Evolutionary conservation across 2,797 vertebrate species (phyloP).

Genomic region (Oreortyx pictus): DNA sequence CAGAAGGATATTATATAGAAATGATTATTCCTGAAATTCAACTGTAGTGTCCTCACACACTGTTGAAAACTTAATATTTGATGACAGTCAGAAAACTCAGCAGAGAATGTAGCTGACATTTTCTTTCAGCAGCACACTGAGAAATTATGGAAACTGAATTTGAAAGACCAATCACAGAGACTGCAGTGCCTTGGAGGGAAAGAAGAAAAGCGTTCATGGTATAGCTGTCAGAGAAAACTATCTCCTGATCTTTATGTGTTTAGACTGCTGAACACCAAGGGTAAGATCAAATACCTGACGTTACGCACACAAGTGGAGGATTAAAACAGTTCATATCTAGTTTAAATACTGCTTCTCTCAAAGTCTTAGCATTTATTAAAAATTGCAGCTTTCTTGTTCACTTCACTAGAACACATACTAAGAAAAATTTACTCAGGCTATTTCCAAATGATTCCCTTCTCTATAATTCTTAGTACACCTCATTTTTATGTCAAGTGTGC

Average conservation of each 20-base stretch:
- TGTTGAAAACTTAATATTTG: conserved; percentile 46
- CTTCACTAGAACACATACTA: background rate
- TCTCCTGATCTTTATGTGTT: conserved; percentile 21
- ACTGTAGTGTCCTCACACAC: background rate
- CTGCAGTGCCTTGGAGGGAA: conserved; percentile 38
- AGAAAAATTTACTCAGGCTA: background rate
- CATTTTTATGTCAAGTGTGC: background rate
- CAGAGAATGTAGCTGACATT: conserved; percentile 26
- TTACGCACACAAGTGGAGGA: background rate
- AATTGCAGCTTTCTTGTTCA: background rate
- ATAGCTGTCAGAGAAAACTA: background rate
- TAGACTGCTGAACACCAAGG: conserved; percentile 14
- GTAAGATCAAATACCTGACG: background rate
- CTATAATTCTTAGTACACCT: background rate
- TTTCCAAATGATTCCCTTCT: background rate
- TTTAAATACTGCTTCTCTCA: background rate
- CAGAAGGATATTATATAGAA: background rate
- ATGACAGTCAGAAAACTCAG: conserved; percentile 39
- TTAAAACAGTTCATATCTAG: background rate
- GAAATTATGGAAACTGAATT: conserved; percentile 46
- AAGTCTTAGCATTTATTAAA: background rate
- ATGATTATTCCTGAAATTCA: conserved; percentile 5
- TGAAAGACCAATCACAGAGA: conserved; percentile 19
- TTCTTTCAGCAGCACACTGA: conserved; percentile 35
- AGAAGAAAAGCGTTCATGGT: background rate